These are phyloP conservation scores for Struthio camelus DNA, from an alignment of 2,113 vertebrate genomes.

Conservation along the genomic window DNA sequence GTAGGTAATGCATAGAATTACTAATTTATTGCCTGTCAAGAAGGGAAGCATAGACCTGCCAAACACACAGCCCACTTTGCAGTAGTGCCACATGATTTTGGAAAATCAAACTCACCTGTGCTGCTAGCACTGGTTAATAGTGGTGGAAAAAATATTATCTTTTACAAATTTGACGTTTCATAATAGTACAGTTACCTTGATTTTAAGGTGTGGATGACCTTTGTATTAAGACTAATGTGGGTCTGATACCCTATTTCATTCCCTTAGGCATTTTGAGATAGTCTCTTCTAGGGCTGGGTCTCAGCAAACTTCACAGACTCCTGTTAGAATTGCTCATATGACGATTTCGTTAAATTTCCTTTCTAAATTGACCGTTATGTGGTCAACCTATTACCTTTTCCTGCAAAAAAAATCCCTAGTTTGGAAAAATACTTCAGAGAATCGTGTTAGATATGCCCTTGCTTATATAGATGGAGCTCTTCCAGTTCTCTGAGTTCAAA, in stretches of 20 bases:
- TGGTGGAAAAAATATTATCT: not conserved
- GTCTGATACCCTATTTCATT: not conserved
- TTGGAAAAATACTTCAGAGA: not conserved
- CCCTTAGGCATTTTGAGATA: not conserved
- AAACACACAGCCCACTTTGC: accelerated
- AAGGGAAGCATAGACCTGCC: not conserved
- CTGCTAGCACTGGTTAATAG: not conserved
- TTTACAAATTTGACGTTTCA: not conserved
- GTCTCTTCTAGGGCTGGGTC: not conserved
- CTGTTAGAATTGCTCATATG: not conserved
- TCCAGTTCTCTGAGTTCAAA: no score
- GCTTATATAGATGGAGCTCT: no score
- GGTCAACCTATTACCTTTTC: no score
- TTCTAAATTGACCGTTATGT: not conserved
- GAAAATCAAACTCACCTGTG: not conserved
- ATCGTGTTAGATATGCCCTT: not conserved
- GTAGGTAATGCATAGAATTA: not conserved
- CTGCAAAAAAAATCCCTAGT: not conserved
- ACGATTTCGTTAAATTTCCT: not conserved
- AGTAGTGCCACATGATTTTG: not conserved
- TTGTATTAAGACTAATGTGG: no score
- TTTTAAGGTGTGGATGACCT: not conserved
- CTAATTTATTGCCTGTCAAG: not conserved
- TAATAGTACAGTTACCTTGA: accelerated
- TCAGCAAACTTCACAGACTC: not conserved